Evolutionary conservation across 2,888 invertebrate species (phyloP).

Genomic region (Acleris cristana): DNA sequence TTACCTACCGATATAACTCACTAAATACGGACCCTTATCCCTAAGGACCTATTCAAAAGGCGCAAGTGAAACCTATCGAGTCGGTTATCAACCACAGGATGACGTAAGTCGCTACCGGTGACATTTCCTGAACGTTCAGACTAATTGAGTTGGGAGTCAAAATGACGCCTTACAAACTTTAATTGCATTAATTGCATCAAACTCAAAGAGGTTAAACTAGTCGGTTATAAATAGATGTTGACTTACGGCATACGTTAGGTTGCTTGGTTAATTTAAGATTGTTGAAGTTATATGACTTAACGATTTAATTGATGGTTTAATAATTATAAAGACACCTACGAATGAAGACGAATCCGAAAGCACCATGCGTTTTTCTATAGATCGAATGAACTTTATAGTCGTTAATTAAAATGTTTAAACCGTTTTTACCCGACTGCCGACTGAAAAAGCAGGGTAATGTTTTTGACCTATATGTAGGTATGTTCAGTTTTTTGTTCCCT

Average conservation of each 20-base stretch:
- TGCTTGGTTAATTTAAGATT: not conserved
- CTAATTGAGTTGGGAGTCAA: constrained; percentile 64
- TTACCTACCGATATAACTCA: not conserved
- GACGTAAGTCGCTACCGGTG: constrained; percentile 65
- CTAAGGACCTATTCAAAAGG: constrained; percentile 7
- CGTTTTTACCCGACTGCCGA: no score
- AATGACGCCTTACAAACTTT: constrained; percentile 56
- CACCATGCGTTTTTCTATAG: no score
- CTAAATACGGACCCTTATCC: not conserved
- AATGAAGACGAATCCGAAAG: no score
- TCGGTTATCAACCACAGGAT: constrained; percentile 46
- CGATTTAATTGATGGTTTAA: not conserved
- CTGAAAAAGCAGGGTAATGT: no score
- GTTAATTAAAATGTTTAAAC: no score
- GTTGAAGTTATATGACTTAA: not conserved
- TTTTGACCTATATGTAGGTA: no score
- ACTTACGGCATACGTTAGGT: not conserved
- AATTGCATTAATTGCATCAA: constrained; percentile 32
- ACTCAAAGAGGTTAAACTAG: not conserved
- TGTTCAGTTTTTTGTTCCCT: no score
- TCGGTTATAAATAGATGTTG: constrained; percentile 17
- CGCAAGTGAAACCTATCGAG: constrained; percentile 24
- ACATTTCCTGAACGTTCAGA: constrained; percentile 68
- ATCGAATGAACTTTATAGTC: no score
- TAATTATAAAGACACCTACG: not conserved